These are phyloP conservation scores for Ectemnius continuus DNA, from an alignment of 2,888 invertebrate genomes.

Conservation along the genomic window DNA sequence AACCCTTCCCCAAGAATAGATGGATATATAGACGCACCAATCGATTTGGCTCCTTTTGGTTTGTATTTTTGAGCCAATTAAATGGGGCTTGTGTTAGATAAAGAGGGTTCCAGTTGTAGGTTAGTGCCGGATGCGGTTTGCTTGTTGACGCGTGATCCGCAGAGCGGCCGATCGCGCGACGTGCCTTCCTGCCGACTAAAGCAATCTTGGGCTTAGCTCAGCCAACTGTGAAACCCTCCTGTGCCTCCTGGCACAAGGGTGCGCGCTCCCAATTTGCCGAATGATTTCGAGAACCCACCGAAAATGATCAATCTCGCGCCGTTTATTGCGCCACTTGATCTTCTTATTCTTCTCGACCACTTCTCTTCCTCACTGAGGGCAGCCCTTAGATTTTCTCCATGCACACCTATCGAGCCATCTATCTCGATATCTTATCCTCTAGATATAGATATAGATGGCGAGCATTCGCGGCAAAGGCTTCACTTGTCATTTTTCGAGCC, in stretches of 20 bases:
- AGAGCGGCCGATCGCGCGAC: slow-evolving; percentile 65
- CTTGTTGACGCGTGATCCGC: slow-evolving; percentile 76
- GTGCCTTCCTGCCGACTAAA: slow-evolving; percentile 77
- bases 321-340: slow-evolving; percentile 40
- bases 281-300: slow-evolving; percentile 68
- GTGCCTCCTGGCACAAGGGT: slow-evolving; percentile 16
- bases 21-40: no score
- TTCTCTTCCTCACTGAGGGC: no score
- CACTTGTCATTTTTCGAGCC: not conserved
- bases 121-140: slow-evolving; percentile 61
- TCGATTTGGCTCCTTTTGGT: no score
- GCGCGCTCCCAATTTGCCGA: slow-evolving; percentile 71
- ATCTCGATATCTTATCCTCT: no score
- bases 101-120: slow-evolving; percentile 23
- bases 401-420: no score
- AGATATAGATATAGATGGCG: not conserved
- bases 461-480: not conserved
- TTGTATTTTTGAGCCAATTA: no score
- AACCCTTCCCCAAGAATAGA: no score
- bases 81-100: slow-evolving; percentile 23
- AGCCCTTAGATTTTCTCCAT: no score
- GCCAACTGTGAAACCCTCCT: slow-evolving; percentile 70
- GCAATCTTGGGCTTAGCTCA: slow-evolving; percentile 77
- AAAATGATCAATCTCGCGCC: slow-evolving; percentile 68
- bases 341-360: not conserved